phyloP scores from a whole-genome alignment of 2,113 vertebrate species.

The Tupaia tana region DNA sequence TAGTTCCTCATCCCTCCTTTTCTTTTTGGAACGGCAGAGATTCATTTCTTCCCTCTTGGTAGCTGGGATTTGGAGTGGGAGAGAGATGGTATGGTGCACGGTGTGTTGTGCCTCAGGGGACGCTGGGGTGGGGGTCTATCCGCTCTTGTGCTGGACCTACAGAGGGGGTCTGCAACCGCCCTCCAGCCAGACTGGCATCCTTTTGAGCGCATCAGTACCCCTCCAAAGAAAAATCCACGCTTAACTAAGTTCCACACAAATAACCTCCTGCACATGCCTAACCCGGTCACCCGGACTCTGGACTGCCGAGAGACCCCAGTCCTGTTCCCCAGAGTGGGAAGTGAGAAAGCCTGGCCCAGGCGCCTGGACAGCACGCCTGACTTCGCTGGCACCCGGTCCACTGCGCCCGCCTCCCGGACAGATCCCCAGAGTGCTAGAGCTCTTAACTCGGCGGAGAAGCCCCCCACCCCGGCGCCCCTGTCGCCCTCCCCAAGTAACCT shows the following conservation, averaged over 20 bases:
- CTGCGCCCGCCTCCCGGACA: background rate
- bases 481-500: background rate
- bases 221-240: background rate
- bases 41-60: background rate
- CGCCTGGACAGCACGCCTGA: background rate
- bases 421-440: too few species aligned
- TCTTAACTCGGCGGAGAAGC: background rate
- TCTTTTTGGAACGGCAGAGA: background rate
- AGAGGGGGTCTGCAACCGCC: too few species aligned
- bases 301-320: background rate
- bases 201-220: background rate
- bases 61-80: background rate
- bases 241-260: background rate
- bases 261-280: background rate
- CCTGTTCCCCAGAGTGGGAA: background rate
- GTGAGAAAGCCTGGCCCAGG: background rate
- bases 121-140: accelerated
- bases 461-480: background rate
- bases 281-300: too few species aligned
- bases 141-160: background rate
- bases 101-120: background rate
- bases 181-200: background rate
- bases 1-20: accelerated
- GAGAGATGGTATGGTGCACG: background rate
- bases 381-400: too few species aligned